A percentile compares a stretch with the other conserved stretches of the same genome.
These are phyloP conservation scores for Lasiommata megera DNA, from an alignment of 2,888 invertebrate genomes.

Conservation along the genomic window DNA sequence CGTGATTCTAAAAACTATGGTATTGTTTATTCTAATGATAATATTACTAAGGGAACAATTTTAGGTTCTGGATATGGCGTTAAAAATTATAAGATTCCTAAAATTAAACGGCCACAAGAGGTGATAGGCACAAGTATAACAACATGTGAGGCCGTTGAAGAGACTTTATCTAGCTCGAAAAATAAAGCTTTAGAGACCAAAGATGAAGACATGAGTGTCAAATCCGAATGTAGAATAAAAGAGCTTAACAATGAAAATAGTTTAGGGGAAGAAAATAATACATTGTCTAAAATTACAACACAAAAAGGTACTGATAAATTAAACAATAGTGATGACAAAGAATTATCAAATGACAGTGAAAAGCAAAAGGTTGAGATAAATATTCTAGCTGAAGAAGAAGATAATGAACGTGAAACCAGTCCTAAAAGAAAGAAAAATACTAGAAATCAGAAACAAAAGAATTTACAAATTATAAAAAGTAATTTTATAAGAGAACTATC, in stretches of 20 bases:
- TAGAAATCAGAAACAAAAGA: not conserved
- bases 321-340: not conserved
- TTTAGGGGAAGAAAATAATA: not conserved
- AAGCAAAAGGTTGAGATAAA: not conserved
- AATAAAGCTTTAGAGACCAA: slow-evolving; percentile 1
- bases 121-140: slow-evolving; percentile 30
- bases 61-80: slow-evolving; percentile 65
- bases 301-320: not conserved
- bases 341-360: not conserved
- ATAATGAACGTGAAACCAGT: not conserved
- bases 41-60: slow-evolving; percentile 63
- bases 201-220: not conserved
- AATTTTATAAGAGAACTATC: not conserved
- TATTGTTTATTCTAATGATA: slow-evolving; percentile 68
- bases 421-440: not conserved
- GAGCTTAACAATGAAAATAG: not conserved
- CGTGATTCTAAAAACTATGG: slow-evolving; percentile 45
- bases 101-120: slow-evolving; percentile 60
- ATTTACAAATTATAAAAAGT: not conserved
- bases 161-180: not conserved
- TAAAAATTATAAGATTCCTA: slow-evolving; percentile 75
- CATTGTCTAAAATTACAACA: not conserved
- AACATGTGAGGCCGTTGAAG: slow-evolving; percentile 16
- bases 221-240: not conserved
- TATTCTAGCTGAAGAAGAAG: not conserved